Percentiles rank a stretch among this genome's conserved stretches.
Conservation (phyloP, 2,797 vertebrate genomes). For the Labroides dimidiatus region DNA sequence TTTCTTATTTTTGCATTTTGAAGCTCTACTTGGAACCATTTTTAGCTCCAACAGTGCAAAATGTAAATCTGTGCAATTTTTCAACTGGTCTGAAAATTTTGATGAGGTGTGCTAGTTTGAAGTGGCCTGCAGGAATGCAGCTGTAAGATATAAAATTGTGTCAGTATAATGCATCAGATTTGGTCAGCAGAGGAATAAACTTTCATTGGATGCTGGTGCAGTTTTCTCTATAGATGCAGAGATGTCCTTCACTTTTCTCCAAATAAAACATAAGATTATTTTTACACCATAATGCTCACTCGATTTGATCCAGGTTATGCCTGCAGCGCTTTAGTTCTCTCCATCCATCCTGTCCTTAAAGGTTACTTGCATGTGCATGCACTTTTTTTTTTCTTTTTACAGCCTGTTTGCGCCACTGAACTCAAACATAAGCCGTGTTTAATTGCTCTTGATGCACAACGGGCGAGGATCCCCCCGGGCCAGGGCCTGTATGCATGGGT, state of each 20-base stretch:
- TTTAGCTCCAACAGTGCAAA: too few species aligned
- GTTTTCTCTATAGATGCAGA: constrained; percentile 17
- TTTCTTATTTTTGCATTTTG: too few species aligned
- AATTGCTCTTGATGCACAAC: constrained; percentile 74
- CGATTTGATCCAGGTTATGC: constrained; percentile 38
- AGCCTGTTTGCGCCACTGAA: constrained; percentile 58
- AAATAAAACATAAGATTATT: constrained; percentile 38
- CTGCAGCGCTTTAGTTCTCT: constrained; percentile 13
- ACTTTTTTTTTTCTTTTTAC: constrained; percentile 42
- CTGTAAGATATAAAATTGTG: constrained; percentile 17
- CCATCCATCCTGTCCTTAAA: constrained; percentile 53
- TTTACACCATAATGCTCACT: constrained; percentile 24
- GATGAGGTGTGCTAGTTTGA: constrained; percentile 29
- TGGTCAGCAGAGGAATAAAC: constrained; percentile 8
- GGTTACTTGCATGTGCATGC: constrained; percentile 47
- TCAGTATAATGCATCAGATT: background rate
- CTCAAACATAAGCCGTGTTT: constrained; percentile 61
- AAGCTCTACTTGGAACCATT: too few species aligned
- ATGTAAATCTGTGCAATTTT: too few species aligned
- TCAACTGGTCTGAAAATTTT: too few species aligned
- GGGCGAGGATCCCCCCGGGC: constrained; percentile 65
- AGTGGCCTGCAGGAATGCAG: constrained; percentile 24
- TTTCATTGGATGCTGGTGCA: constrained; percentile 14
- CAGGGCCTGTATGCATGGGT: constrained; percentile 62
- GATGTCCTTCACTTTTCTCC: constrained; percentile 23